Conservation (phyloP, 2,113 vertebrate species). For the Anthoscopus minutus region DNA sequence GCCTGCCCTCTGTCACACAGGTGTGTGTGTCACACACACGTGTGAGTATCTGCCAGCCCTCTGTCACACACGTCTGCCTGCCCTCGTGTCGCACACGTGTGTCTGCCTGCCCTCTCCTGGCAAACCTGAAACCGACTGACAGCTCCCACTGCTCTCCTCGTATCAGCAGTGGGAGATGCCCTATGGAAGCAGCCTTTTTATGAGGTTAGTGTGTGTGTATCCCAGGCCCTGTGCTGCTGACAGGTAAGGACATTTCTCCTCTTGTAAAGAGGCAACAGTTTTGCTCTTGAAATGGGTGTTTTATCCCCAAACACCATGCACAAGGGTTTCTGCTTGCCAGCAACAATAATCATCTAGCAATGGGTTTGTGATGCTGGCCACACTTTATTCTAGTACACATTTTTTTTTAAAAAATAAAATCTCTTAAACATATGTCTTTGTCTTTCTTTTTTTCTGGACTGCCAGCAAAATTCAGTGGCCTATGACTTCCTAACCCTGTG, state of each 20-base stretch:
- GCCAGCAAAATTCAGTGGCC: neutral
- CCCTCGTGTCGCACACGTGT: no score
- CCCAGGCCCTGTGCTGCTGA: neutral
- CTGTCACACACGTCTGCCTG: neutral
- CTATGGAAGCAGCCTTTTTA: neutral
- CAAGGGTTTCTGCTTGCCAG: neutral
- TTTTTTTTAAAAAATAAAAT: neutral
- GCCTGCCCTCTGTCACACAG: neutral
- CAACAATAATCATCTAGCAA: neutral
- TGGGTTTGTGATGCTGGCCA: neutral
- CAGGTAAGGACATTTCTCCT: conserved; percentile 9
- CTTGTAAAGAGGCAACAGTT: neutral
- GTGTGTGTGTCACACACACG: neutral
- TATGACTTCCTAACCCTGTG: neutral
- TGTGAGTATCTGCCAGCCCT: neutral
- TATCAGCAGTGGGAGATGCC: neutral
- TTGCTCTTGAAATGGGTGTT: neutral
- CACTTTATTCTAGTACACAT: neutral
- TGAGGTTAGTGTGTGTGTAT: neutral
- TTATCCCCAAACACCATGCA: neutral
- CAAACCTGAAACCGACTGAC: neutral
- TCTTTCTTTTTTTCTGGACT: neutral
- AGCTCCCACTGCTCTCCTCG: neutral
- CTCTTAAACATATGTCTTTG: neutral
- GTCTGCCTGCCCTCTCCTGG: neutral